Evolutionary conservation across 2,888 invertebrate genomes (phyloP).

Genomic region (Hermaeophaga mercurialis): DNA sequence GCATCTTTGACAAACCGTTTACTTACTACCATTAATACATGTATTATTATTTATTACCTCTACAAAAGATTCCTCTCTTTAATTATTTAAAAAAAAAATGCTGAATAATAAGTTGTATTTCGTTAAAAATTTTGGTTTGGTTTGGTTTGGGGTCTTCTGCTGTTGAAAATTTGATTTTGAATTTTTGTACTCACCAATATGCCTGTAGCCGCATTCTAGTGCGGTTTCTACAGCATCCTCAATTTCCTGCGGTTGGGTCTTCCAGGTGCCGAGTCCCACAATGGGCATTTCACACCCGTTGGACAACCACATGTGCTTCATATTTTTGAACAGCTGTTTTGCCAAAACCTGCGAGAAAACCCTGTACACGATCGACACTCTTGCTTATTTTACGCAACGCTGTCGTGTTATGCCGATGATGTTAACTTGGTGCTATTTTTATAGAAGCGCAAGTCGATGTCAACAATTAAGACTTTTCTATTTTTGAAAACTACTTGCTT

Average conservation of each 20-base stretch:
- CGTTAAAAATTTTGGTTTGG: no score
- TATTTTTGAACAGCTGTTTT: constrained; percentile 32
- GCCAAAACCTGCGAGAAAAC: not conserved
- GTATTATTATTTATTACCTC: no score
- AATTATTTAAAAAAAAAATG: no score
- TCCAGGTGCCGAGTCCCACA: constrained; percentile 76
- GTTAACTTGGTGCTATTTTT: constrained; percentile 20
- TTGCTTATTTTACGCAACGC: constrained; percentile 15
- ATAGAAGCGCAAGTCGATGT: constrained; percentile 8
- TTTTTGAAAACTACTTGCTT: constrained; percentile 10
- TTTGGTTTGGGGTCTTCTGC: no score
- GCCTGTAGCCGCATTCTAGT: constrained; percentile 73
- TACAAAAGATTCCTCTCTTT: no score
- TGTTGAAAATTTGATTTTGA: no score
- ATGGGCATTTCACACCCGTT: constrained; percentile 67
- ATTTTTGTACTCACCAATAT: constrained; percentile 61
- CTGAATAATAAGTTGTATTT: no score
- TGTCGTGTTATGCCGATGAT: not conserved
- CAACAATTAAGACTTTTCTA: constrained; percentile 8
- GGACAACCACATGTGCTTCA: constrained; percentile 60
- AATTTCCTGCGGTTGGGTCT: constrained; percentile 69
- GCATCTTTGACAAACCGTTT: no score
- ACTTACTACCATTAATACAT: no score
- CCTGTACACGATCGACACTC: constrained; percentile 9
- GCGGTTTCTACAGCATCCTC: constrained; percentile 68